Base-by-base conservation (phyloP, 2,888 invertebrate genomes). In the Saturnia pavonia region DNA sequence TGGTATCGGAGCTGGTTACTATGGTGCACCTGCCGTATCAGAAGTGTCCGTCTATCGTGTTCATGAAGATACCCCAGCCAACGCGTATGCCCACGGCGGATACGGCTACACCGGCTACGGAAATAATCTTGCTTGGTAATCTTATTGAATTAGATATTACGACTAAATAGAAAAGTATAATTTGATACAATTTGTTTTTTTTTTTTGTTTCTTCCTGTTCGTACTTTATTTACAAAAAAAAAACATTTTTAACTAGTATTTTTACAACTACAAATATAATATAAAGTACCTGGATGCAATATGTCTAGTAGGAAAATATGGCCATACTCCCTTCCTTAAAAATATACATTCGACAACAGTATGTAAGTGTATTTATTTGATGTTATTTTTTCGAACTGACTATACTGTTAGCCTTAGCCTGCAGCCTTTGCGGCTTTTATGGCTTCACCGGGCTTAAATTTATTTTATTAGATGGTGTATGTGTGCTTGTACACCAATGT, bases 11-110 rank as follows among this genome's bases (percentile, higher is more conserved):
- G 73, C 72, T 66, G 76, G 77, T 34, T 76, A 74, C 45, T 72
- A 73, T 42, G 74, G 75, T 25, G 67, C 70, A 22, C 69, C 72
- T 8, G 72, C 72, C 14, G 42, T 72, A 6, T 72, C 69, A n/a
- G 40, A 72, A 34, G 80, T 76, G 1, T 81, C 81, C 2, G 79
- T 81, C 22, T 77, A 80, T 72, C 77, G 77, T 67, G 75, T 77
- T 9, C 75, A 75, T 54, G 70, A 60, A 22, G 16, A 57, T 74
- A 60, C 72, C 73, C 70, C 19, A 69, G 60, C 70, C n/a, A 40
- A 68, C 69, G 69, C 51, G 42, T 70, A 54, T 25, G 45, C 45
- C 12, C 72, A 75, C 66, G 75, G 74, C 11, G 76, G 75, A 42
- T 74, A 75, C 68, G 72, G 73, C 57, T 60, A 72, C 69, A 67